Percentiles rank a stretch among this genome's conserved stretches.
Evolutionary conservation across 2,888 invertebrate species (phyloP).

Genomic region (Vandiemenella viatica): DNA sequence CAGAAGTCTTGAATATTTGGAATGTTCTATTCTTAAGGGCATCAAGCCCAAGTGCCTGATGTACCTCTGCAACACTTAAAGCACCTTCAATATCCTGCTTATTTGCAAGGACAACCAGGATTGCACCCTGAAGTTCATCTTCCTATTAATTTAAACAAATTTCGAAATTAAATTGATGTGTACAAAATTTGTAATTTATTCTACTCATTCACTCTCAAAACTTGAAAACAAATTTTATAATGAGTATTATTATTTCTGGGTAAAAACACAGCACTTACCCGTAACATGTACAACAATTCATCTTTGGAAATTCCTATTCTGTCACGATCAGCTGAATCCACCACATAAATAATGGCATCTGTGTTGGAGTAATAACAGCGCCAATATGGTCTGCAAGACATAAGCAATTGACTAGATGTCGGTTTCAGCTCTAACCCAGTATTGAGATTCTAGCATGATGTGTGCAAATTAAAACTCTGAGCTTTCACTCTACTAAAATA

Average conservation of each 20-base stretch:
- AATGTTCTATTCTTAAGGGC: slow-evolving; percentile 92
- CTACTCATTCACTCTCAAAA: too few relatives aligned
- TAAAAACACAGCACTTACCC: slow-evolving; percentile 67
- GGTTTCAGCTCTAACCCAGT: too few relatives aligned
- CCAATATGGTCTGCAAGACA: slow-evolving; percentile 84
- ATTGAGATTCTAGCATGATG: too few relatives aligned
- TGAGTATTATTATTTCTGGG: too few relatives aligned
- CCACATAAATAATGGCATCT: slow-evolving; percentile 99
- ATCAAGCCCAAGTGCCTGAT: slow-evolving; percentile 88
- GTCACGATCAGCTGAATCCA: slow-evolving; percentile 97
- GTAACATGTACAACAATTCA: slow-evolving; percentile 90
- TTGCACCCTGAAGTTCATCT: slow-evolving; percentile 90
- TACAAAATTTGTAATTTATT: too few relatives aligned
- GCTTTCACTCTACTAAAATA: too few relatives aligned
- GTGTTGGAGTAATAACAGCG: slow-evolving; percentile 99
- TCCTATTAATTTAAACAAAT: too few relatives aligned
- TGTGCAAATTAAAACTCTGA: too few relatives aligned
- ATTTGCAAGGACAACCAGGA: slow-evolving; percentile 92
- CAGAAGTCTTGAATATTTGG: slow-evolving; percentile 98
- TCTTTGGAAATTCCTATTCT: slow-evolving; percentile 98
- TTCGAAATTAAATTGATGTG: too few relatives aligned
- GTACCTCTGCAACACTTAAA: slow-evolving; percentile 90
- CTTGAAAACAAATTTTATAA: too few relatives aligned
- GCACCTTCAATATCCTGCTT: slow-evolving; percentile 99
- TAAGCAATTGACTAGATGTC: too few relatives aligned